Evolutionary conservation across 2,888 invertebrate species (phyloP).

Genomic region (Cataglyphis rosenhaueri): DNA sequence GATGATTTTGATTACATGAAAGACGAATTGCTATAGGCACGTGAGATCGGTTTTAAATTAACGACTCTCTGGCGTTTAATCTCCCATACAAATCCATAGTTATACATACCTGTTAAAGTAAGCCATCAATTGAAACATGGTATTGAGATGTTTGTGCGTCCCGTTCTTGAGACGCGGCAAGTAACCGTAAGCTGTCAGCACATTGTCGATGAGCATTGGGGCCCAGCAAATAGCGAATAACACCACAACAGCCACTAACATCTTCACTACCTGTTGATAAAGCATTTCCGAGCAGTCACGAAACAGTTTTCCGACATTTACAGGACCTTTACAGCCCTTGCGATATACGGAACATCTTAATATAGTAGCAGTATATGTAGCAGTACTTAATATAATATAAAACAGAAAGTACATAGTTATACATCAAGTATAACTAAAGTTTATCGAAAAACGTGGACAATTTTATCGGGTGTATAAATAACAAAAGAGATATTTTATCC

Average conservation of each 20-base stretch:
- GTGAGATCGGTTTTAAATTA: conserved; percentile 25
- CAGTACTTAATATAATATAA: not conserved
- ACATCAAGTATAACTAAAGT: not conserved
- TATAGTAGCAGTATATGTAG: not conserved
- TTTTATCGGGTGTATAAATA: not conserved
- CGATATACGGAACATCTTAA: not conserved
- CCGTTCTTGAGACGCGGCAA: conserved; percentile 86
- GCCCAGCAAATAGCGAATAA: conserved; percentile 90
- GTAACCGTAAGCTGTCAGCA: conserved; percentile 88
- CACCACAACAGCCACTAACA: conserved; percentile 90
- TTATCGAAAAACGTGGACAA: conserved; percentile 1
- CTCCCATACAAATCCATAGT: not conserved
- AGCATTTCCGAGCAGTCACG: not conserved
- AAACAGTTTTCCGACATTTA: conserved; percentile 6
- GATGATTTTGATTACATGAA: conserved; percentile 20
- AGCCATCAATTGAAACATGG: conserved; percentile 89
- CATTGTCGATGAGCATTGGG: conserved; percentile 89
- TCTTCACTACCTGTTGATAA: conserved; percentile 89
- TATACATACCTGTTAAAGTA: conserved; percentile 89
- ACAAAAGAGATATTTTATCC: not conserved
- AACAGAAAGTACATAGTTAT: not conserved
- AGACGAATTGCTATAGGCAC: not conserved
- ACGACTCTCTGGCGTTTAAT: conserved; percentile 20
- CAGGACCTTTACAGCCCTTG: not conserved
- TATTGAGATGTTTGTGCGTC: conserved; percentile 87